These are phyloP conservation scores for Drosophila setifemur DNA, from an alignment of 1,140 invertebrate species.

Conservation along the genomic window DNA sequence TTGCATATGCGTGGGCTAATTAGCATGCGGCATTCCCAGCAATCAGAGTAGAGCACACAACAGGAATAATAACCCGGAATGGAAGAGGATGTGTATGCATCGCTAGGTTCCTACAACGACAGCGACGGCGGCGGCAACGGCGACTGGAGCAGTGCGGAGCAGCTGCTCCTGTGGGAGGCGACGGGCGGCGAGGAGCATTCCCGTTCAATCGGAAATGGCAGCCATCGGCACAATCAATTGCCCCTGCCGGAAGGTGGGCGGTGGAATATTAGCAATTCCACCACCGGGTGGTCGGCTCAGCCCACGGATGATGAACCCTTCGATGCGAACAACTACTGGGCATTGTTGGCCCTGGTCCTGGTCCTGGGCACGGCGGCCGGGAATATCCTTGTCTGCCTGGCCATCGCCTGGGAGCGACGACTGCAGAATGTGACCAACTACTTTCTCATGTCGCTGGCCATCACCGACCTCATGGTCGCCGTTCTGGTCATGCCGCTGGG, in stretches of 20 bases:
- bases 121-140: constrained; percentile 15
- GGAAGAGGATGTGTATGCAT: constrained; percentile 76
- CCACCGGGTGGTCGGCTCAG: not conserved
- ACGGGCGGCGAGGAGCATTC: not conserved
- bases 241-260: not conserved
- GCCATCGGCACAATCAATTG: constrained; percentile 19
- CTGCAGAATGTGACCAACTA: constrained; percentile 98
- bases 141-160: constrained; percentile 54
- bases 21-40: constrained; percentile 52
- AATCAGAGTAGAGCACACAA: constrained; percentile 28
- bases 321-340: constrained; percentile 88
- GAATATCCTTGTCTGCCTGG: constrained; percentile 96
- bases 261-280: constrained; percentile 50
- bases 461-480: constrained; percentile 97
- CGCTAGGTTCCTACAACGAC: constrained; percentile 58
- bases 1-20: constrained; percentile 65
- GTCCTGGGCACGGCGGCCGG: constrained; percentile 94
- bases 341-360: constrained; percentile 88
- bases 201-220: constrained; percentile 18
- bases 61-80: constrained; percentile 55
- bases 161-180: constrained; percentile 43
- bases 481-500: constrained; percentile 95
- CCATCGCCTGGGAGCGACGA: constrained; percentile 93
- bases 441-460: constrained; percentile 96
- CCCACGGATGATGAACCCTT: constrained; percentile 31